Evolutionary conservation across 2,888 invertebrate species (phyloP).

Genomic region (Rotaria socialis): DNA sequence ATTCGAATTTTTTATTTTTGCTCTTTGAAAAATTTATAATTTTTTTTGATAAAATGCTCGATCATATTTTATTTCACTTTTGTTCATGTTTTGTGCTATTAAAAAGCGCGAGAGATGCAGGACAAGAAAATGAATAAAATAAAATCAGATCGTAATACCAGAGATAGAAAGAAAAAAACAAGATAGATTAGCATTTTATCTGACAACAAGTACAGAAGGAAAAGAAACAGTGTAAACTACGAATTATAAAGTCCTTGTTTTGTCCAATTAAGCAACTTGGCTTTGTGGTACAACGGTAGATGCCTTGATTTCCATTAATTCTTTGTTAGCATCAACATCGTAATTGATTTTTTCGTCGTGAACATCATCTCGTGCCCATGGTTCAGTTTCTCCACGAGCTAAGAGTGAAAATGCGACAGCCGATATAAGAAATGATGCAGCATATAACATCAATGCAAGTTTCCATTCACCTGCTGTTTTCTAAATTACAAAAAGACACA

Average conservation of each 20-base stretch:
- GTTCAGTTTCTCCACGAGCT: neutral
- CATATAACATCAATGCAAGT: neutral
- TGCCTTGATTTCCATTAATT: neutral
- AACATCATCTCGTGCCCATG: constrained; percentile 16
- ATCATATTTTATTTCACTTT: too few relatives aligned
- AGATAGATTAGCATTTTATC: neutral
- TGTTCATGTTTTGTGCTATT: too few relatives aligned
- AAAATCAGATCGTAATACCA: too few relatives aligned
- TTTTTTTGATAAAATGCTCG: too few relatives aligned
- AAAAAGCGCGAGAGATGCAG: too few relatives aligned
- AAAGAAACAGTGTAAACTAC: neutral
- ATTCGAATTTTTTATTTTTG: too few relatives aligned
- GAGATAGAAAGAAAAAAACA: too few relatives aligned
- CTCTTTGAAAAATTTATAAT: too few relatives aligned
- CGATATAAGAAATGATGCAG: constrained; percentile 11
- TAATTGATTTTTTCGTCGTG: constrained; percentile 12
- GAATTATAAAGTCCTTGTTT: neutral
- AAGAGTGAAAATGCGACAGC: neutral
- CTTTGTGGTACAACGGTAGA: neutral
- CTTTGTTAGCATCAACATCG: constrained; percentile 16
- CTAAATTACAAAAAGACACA: neutral
- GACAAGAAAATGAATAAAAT: too few relatives aligned
- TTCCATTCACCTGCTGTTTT: neutral
- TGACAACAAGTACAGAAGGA: neutral
- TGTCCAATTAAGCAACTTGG: neutral